Evolutionary conservation across 2,888 invertebrate genomes (phyloP), one percentile per base, ranked within the genome.

Genomic region (Sinotaia quadrata): DNA sequence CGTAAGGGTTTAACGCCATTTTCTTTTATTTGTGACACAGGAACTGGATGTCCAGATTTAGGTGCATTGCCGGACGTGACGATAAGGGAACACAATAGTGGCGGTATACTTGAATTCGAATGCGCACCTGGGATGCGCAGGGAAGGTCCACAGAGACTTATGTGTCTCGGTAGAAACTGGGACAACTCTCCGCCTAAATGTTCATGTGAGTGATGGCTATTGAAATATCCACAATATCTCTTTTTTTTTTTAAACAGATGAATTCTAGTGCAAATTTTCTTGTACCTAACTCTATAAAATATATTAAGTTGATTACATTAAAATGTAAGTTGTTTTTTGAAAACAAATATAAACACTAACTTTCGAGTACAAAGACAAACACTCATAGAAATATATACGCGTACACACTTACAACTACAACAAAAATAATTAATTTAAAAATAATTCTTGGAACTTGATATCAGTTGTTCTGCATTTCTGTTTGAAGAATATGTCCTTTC

Each of bases 141-240:
- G 29, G 49, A 77, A 7, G 84, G 84, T 1, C 69, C 75, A 2
- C 70, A 72, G n/a, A 61, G 60, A 36, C 60, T 81, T 18, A 73
- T 74, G 52, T 84, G 84, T 72, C 73, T 82, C 58, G 78, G 81
- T 0, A 62, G 47, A 4, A 67, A 51, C 4, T 84, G 82, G 81
- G 77, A 69, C 56, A 59, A 59, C 15, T 41, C 67, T 1, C 74
- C 78, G 4, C 81, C 83, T 0, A 75, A 57, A 27, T 82, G 82
- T 59, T 57, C 65, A 24, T 73, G 82, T 82, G 69, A 71, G 72
- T 54, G 51, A 47, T 47, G 47, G 18, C 47, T 7, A 8, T 24
- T 1, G 7, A 12, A 1, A 7, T 5, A n/a, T 3, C 41, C 41
- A 15, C 47, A 1, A 47, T 2, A 7, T 47, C 24, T 2, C 47